These are phyloP conservation scores for Chloroclysta siterata DNA, from an alignment of 2,888 invertebrate genomes.

Conservation along the genomic window DNA sequence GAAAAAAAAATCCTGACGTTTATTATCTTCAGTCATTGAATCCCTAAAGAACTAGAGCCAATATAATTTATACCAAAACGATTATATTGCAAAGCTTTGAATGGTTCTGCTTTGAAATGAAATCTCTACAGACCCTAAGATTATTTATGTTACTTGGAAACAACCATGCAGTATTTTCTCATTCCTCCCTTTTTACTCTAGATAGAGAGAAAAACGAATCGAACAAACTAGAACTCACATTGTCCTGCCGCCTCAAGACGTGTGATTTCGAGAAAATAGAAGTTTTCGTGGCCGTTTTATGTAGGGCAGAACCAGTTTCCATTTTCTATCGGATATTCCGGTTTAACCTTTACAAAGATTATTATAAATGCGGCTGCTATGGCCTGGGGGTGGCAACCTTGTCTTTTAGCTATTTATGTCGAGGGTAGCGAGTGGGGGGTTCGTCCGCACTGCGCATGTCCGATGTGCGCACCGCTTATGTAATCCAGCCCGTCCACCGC, in stretches of 20 bases:
- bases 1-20: constrained; percentile 4
- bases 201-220: constrained; percentile 6
- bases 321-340: constrained; percentile 77
- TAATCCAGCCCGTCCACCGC: constrained; percentile 63
- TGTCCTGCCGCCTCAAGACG: constrained; percentile 3
- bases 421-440: constrained; percentile 73
- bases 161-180: background rate
- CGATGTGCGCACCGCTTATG: constrained; percentile 72
- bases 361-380: constrained; percentile 81
- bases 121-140: background rate
- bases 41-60: background rate
- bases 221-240: constrained; percentile 5
- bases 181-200: background rate
- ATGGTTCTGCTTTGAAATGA: background rate
- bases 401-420: constrained; percentile 84
- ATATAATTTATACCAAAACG: background rate
- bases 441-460: constrained; percentile 73
- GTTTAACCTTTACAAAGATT: constrained; percentile 82
- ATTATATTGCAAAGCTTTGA: background rate
- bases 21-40: constrained; percentile 4
- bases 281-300: constrained; percentile 41
- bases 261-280: background rate
- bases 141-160: background rate
- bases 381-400: constrained; percentile 82
- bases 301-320: constrained; percentile 65